These are phyloP conservation scores for Typhlichthys eigenmanni DNA, from an alignment of 2,797 vertebrate genomes.

Conservation along the genomic window DNA sequence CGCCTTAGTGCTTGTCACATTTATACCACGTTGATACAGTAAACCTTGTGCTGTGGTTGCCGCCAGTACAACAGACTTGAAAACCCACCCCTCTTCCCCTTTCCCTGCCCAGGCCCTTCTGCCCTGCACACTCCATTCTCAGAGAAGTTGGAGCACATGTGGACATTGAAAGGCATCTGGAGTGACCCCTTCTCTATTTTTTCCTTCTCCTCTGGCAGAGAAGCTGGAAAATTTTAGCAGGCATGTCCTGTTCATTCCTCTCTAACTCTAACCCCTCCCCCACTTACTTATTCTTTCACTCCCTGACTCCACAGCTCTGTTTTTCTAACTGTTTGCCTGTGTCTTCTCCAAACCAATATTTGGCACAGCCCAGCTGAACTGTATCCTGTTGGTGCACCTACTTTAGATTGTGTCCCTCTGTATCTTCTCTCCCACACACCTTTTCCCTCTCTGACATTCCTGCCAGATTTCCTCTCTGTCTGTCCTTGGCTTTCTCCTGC, in stretches of 20 bases:
- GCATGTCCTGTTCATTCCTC: conserved; percentile 66
- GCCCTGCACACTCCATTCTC: conserved; percentile 7
- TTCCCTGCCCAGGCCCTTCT: neutral
- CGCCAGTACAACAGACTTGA: neutral
- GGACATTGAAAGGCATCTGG: conserved; percentile 62
- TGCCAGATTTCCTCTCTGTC: conserved; percentile 33
- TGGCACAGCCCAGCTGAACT: too few relatives aligned
- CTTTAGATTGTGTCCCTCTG: conserved; percentile 6
- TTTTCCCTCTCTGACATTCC: conserved; percentile 32
- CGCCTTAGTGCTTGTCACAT: conserved; percentile 5
- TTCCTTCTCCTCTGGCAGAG: conserved; percentile 62
- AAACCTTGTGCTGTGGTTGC: neutral
- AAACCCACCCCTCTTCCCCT: conserved; percentile 9
- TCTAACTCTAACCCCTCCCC: conserved; percentile 13
- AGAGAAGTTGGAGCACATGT: conserved; percentile 56
- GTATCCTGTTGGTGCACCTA: too few relatives aligned
- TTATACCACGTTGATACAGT: neutral
- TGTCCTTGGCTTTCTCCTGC: conserved; percentile 36
- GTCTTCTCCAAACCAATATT: conserved; percentile 1
- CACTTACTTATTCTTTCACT: conserved; percentile 32
- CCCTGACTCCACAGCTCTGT: conserved; percentile 19
- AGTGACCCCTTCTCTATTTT: conserved; percentile 41
- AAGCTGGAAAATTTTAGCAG: conserved; percentile 66
- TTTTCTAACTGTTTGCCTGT: conserved; percentile 25
- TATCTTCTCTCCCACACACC: conserved; percentile 20